phyloP scores from a whole-genome alignment of 2,888 invertebrate species.

The Orgyia antiqua region DNA sequence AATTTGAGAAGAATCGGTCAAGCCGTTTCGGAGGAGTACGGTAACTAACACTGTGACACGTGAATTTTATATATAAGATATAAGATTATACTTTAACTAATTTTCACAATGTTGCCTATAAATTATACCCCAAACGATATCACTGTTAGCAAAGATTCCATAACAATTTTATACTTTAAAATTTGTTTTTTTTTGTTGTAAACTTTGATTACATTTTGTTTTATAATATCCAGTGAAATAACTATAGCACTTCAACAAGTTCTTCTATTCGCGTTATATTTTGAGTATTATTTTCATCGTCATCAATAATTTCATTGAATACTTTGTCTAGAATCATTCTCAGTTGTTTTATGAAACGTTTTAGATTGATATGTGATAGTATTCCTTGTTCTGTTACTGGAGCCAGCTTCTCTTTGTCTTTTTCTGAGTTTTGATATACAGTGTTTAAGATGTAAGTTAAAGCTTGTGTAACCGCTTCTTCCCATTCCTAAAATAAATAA shows the following conservation, averaged over 20 bases:
- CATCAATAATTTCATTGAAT: conserved; percentile 33
- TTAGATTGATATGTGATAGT: conserved; percentile 60
- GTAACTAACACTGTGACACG: no score
- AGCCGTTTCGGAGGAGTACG: no score
- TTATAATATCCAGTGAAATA: no score
- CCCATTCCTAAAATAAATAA: conserved; percentile 82
- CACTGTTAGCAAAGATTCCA: no score
- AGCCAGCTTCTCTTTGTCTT: conserved; percentile 78
- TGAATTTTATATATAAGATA: no score
- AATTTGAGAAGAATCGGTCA: no score
- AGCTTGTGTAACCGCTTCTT: conserved; percentile 84
- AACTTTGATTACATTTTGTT: no score
- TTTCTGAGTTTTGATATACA: conserved; percentile 80
- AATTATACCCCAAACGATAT: no score
- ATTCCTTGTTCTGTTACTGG: conserved; percentile 69
- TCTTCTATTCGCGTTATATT: conserved; percentile 57
- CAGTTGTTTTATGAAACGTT: conserved; percentile 62
- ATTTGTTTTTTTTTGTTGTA: no score
- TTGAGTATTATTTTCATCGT: conserved; percentile 25
- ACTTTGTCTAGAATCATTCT: conserved; percentile 54
- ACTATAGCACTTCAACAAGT: conserved; percentile 61
- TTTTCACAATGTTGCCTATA: no score
- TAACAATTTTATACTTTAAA: no score
- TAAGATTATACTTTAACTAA: no score
- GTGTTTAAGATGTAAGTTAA: conserved; percentile 82